These are phyloP conservation scores for Setipinna tenuifilis DNA, from an alignment of 2,797 vertebrate genomes.

Conservation along the genomic window DNA sequence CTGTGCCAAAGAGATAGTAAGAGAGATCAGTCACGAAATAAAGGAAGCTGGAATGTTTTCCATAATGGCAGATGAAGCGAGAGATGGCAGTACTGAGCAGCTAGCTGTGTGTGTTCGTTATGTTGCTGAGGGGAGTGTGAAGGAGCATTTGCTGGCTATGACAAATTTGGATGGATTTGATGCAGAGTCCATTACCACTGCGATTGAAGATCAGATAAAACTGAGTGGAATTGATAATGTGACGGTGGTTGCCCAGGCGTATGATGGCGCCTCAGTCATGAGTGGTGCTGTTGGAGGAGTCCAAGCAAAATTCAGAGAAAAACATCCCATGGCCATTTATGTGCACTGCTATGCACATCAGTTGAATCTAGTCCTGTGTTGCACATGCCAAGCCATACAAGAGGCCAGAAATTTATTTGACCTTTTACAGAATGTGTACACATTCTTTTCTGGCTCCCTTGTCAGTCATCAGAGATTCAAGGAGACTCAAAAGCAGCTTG, in stretches of 20 bases:
- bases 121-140: constrained; percentile 30
- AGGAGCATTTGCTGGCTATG: constrained; percentile 38
- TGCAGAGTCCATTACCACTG: no score
- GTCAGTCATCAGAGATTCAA: no score
- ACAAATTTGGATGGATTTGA: no score
- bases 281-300: no score
- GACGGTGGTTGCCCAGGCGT: no score
- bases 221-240: no score
- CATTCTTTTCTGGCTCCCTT: no score
- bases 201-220: no score
- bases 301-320: no score
- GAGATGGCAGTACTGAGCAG: constrained; percentile 37
- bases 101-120: constrained; percentile 36
- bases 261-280: no score
- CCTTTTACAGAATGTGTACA: constrained; percentile 17
- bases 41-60: constrained; percentile 38
- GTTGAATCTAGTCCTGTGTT: constrained; percentile 37
- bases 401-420: constrained; percentile 34
- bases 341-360: constrained; percentile 41
- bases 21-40: constrained; percentile 27
- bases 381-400: constrained; percentile 31
- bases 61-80: constrained; percentile 42
- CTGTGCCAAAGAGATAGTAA: constrained; percentile 29
- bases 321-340: no score
- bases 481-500: no score